These are phyloP conservation scores for Venusia cambrica DNA, from an alignment of 2,888 invertebrate genomes.

Conservation along the genomic window DNA sequence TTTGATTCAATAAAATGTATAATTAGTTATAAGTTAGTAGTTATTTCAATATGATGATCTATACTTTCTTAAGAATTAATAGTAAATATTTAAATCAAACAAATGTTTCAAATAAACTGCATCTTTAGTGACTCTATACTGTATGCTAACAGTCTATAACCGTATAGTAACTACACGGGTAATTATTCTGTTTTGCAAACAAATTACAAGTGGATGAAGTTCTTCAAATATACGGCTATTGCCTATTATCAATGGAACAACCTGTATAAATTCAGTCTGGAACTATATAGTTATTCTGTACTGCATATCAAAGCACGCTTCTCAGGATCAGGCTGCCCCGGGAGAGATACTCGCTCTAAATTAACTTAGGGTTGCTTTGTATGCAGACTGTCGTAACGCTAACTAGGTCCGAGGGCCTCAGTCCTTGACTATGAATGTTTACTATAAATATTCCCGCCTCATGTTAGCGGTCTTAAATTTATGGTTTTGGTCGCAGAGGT, in stretches of 20 bases:
- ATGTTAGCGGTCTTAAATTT: slow-evolving; percentile 46
- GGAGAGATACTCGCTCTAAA: slow-evolving; percentile 63
- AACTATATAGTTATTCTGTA: slow-evolving; percentile 43
- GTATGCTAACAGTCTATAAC: too few species aligned
- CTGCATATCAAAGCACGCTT: slow-evolving; percentile 59
- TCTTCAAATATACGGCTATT: too few species aligned
- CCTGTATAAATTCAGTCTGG: slow-evolving; percentile 52
- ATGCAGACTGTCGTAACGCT: slow-evolving; percentile 68
- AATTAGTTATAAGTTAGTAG: too few species aligned
- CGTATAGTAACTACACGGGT: too few species aligned
- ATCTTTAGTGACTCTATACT: too few species aligned
- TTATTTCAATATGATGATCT: too few species aligned
- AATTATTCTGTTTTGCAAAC: too few species aligned
- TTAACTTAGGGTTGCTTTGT: slow-evolving; percentile 74
- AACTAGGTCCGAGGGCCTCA: slow-evolving; percentile 67
- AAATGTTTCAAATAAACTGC: too few species aligned
- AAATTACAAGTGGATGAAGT: too few species aligned
- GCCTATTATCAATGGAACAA: slow-evolving; percentile 30
- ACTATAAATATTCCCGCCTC: slow-evolving; percentile 36
- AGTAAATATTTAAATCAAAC: too few species aligned
- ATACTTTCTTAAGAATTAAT: too few species aligned
- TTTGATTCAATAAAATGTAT: too few species aligned
- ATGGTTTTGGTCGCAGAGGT: slow-evolving; percentile 25
- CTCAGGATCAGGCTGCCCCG: slow-evolving; percentile 55
- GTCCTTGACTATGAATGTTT: slow-evolving; percentile 47